Base-by-base conservation (phyloP, 2,797 vertebrate species). In the Diplodus sargus region DNA sequence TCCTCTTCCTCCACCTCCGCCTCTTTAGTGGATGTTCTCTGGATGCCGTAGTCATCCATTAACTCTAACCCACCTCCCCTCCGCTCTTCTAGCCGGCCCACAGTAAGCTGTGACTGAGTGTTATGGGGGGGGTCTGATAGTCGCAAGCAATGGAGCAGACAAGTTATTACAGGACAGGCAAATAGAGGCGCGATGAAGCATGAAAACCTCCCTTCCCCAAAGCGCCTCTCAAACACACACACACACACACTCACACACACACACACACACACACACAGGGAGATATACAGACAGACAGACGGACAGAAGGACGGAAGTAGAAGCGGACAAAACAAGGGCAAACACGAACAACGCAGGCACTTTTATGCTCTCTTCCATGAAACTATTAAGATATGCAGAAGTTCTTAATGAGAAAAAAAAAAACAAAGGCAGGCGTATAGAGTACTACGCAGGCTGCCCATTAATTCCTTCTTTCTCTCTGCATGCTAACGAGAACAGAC, bases 111-210 rank as follows among this genome's bases (percentile, higher is more conserved):
- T 89, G 88, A 92, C 86, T 76, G 92, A 90, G 83, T 88, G 86
- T 92, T 90, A 83, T 66, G 74, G 74, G 76, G 82, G 82, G 87
- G 84, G 64, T 77, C 76, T 91, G 87, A 93, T 92, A 85, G 92
- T 87, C 76, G 87, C 83, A 63, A 76, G 87, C 91, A 93, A 90
- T 92, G 87, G 82, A 93, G 91, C 93, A 56, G 76, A 91, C 89
- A 91, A 93, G 90, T 92, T 93, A 91, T 94, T 94, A 93, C 91
- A 92, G 89, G 90, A 90, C 90, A 90, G 90, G 87, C 91, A 94
- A 93, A 93, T 91, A 88, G 89, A 89, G 82, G 76, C 70, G 82
- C 79, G 81, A 91, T 93, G 87, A 87, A 94, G 93, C 93, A 91
- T 90, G 88, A 91, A 90, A 90, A 87, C 75, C 69, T 89, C 76